These are phyloP conservation scores for Synaphobranchus kaupii DNA, from an alignment of 2,797 vertebrate genomes.

Conservation along the genomic window DNA sequence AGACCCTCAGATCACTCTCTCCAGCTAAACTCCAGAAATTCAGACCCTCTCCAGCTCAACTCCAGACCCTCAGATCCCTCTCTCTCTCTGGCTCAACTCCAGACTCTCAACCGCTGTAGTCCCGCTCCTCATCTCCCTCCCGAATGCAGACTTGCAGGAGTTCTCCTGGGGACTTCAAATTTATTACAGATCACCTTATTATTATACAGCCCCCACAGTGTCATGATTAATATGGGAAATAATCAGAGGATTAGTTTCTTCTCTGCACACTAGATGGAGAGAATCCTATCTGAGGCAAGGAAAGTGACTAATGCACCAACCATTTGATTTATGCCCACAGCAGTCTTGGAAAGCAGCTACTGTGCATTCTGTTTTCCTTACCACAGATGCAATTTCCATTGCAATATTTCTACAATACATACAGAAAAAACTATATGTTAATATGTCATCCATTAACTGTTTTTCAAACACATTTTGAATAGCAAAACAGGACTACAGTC, in stretches of 20 bases:
- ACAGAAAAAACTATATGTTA: constrained; percentile 22
- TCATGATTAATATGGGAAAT: constrained; percentile 23
- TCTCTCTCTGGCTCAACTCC: background rate
- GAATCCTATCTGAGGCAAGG: constrained; percentile 1
- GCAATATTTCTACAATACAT: background rate
- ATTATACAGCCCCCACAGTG: constrained; percentile 10
- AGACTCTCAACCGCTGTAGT: background rate
- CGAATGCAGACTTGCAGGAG: constrained; percentile 10
- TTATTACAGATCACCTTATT: constrained; percentile 9
- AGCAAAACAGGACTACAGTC: background rate
- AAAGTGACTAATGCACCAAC: background rate
- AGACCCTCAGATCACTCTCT: background rate
- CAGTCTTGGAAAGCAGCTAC: background rate
- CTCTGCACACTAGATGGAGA: background rate
- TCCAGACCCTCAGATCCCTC: background rate
- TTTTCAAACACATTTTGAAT: background rate
- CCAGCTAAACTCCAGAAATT: background rate
- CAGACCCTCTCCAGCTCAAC: background rate
- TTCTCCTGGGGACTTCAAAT: constrained; percentile 12
- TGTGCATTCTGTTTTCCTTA: background rate
- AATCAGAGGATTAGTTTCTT: constrained; percentile 29
- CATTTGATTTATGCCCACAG: background rate
- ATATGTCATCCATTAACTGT: background rate
- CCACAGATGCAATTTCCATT: background rate
- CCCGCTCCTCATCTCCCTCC: background rate